phyloP scores from a whole-genome alignment of 2,113 vertebrate genomes.

The Glaucomys volans region DNA sequence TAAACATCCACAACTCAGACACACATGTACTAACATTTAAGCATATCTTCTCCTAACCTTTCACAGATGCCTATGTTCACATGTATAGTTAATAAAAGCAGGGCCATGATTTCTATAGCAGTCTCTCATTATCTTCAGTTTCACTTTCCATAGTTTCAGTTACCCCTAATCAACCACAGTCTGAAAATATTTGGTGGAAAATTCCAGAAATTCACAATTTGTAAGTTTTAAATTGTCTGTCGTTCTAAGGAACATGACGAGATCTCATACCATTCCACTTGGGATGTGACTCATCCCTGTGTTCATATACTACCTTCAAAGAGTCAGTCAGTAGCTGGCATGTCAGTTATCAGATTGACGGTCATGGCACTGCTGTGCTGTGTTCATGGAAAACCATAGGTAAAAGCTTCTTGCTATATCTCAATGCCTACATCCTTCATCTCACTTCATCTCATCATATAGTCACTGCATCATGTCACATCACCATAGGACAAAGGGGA shows the following conservation, averaged over 20 bases:
- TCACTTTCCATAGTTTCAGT: not conserved
- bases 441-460: not conserved
- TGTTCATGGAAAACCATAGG: not conserved
- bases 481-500: not conserved
- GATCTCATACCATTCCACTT: not conserved
- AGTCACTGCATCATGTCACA: not conserved
- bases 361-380: not conserved
- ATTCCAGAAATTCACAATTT: not conserved
- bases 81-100: not conserved
- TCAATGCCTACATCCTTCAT: not conserved
- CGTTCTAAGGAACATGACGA: not conserved
- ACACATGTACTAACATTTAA: not conserved
- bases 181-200: not conserved
- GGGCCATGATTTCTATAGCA: not conserved
- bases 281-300: not conserved
- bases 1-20: not conserved
- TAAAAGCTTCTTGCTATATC: not conserved
- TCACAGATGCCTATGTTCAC: not conserved
- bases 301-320: no score
- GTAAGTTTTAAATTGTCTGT: not conserved
- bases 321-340: not conserved
- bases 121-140: not conserved
- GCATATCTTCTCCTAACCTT: not conserved
- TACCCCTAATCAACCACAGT: not conserved
- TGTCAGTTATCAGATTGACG: not conserved